Percentiles rank a stretch among this genome's conserved stretches.
These are phyloP conservation scores for Semaprochilodus insignis DNA, from an alignment of 2,797 vertebrate genomes.

Conservation along the genomic window DNA sequence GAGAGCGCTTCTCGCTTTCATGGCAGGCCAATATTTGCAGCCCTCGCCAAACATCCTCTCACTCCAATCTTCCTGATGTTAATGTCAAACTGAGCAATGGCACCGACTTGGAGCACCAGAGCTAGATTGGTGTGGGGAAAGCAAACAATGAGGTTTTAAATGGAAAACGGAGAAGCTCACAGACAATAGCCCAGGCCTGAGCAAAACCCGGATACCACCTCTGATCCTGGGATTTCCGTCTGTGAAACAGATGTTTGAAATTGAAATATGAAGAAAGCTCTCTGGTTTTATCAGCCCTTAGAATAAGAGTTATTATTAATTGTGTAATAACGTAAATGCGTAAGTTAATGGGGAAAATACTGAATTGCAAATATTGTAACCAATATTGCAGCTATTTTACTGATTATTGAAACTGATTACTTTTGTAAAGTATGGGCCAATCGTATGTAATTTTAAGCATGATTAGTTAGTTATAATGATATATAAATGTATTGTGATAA, in stretches of 20 bases:
- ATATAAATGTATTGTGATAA: too few species aligned
- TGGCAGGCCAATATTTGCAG: slow-evolving; percentile 48
- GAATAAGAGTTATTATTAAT: too few species aligned
- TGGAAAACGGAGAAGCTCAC: slow-evolving; percentile 28
- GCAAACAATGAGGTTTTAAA: slow-evolving; percentile 49
- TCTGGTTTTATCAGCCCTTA: too few species aligned
- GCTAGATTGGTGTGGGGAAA: slow-evolving; percentile 32
- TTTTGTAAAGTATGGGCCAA: too few species aligned
- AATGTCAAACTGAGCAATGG: slow-evolving; percentile 41
- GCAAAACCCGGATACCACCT: background rate
- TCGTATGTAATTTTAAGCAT: too few species aligned
- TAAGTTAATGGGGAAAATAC: too few species aligned
- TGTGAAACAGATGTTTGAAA: background rate
- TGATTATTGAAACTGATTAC: too few species aligned
- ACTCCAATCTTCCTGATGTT: slow-evolving; percentile 46
- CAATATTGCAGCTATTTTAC: too few species aligned
- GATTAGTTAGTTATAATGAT: too few species aligned
- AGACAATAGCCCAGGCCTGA: background rate
- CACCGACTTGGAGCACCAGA: slow-evolving; percentile 13
- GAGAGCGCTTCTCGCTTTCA: slow-evolving; percentile 18
- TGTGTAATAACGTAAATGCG: too few species aligned
- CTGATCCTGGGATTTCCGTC: background rate
- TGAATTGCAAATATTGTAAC: too few species aligned
- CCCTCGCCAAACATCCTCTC: slow-evolving; percentile 42
- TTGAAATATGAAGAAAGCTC: background rate